Conservation (phyloP, 1,140 invertebrate species). For the Drosophila sulfurigaster region DNA sequence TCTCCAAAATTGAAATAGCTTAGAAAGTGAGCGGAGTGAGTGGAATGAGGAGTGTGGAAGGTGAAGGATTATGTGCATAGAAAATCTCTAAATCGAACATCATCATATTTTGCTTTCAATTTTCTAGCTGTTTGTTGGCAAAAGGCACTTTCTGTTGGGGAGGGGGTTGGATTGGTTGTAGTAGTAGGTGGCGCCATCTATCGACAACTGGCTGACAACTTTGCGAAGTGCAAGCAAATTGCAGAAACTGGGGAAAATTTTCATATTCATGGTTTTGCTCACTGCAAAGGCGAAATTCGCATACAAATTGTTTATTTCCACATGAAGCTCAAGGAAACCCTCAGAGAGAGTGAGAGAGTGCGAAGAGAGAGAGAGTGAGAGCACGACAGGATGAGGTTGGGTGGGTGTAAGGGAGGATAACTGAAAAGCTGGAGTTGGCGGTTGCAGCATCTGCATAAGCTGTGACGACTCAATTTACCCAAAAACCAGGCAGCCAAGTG, state of each 20-base stretch:
- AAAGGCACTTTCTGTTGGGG: background rate
- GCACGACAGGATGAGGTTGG: background rate
- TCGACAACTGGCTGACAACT: slow-evolving; percentile 43
- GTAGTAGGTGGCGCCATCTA: background rate
- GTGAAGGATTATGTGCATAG: slow-evolving; percentile 42
- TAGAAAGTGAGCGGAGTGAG: background rate
- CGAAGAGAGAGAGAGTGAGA: background rate
- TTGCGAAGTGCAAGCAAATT: slow-evolving; percentile 24
- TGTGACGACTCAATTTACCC: slow-evolving; percentile 56
- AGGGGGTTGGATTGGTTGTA: background rate
- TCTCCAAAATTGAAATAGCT: slow-evolving; percentile 30
- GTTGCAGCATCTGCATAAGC: slow-evolving; percentile 65
- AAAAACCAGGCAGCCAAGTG: slow-evolving; percentile 57
- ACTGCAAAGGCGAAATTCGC: slow-evolving; percentile 74
- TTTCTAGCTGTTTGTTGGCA: slow-evolving; percentile 62
- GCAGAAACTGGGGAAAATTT: slow-evolving; percentile 59
- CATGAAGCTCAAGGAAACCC: slow-evolving; percentile 39
- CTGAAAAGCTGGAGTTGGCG: background rate
- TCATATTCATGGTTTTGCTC: slow-evolving; percentile 69
- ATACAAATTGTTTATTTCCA: slow-evolving; percentile 83
- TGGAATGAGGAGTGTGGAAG: background rate
- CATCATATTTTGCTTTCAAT: slow-evolving; percentile 75
- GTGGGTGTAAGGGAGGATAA: background rate
- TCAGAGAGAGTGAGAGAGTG: background rate
- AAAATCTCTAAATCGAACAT: slow-evolving; percentile 75